phyloP scores from a whole-genome alignment of 2,797 vertebrate species.

The Notoglanidium macrostoma region DNA sequence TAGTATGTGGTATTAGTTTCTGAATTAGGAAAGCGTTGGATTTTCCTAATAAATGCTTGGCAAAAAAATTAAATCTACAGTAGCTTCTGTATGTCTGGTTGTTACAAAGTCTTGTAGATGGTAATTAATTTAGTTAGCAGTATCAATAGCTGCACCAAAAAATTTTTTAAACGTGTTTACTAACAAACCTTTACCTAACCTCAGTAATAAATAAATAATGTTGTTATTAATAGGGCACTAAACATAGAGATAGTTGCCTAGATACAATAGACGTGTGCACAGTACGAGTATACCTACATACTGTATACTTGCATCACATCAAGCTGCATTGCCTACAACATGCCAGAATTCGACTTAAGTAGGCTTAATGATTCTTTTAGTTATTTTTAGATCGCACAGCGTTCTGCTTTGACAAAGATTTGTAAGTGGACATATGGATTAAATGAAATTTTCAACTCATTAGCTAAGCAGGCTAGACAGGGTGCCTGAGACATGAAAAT shows the following conservation, averaged over 20 bases:
- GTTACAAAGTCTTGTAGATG: not conserved
- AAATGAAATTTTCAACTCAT: not conserved
- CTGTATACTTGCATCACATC: not conserved
- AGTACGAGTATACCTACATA: not conserved
- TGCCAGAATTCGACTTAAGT: not conserved
- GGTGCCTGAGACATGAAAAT: not conserved
- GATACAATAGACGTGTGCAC: not conserved
- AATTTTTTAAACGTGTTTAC: not conserved
- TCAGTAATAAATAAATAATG: not conserved
- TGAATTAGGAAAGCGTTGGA: not conserved
- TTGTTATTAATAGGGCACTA: not conserved
- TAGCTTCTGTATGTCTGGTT: not conserved
- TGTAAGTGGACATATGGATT: not conserved
- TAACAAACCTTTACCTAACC: not conserved
- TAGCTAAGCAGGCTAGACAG: not conserved
- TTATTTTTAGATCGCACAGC: not conserved
- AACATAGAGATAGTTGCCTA: not conserved
- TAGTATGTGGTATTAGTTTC: constrained; percentile 17
- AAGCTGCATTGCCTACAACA: not conserved
- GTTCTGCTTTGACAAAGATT: not conserved
- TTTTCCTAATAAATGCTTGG: constrained; percentile 6
- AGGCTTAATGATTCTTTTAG: not conserved
- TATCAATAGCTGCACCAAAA: no score
- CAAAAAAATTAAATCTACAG: not conserved
- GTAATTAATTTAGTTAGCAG: no score